Percentiles rank a stretch among this genome's conserved stretches.
Evolutionary conservation across 2,888 invertebrate genomes (phyloP).

Genomic region (Drosophila lutescens): DNA sequence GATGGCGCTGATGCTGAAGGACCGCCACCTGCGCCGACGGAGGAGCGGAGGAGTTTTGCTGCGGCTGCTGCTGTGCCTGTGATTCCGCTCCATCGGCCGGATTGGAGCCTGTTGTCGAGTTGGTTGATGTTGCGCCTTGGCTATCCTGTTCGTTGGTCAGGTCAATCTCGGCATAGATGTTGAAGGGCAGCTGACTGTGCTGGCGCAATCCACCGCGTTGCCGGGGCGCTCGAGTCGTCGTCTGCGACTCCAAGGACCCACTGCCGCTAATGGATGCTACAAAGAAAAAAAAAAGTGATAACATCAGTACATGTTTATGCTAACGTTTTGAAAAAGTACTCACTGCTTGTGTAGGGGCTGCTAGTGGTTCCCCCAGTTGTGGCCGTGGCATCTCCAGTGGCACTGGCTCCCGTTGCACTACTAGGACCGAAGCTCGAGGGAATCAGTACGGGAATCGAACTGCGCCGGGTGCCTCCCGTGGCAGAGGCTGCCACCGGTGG

Average conservation of each 20-base stretch:
- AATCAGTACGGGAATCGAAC: constrained; percentile 73
- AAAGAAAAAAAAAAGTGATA: no score
- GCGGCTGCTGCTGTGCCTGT: not conserved
- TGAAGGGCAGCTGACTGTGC: constrained; percentile 50
- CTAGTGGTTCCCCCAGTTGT: constrained; percentile 1
- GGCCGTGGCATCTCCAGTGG: not conserved
- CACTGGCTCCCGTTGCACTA: not conserved
- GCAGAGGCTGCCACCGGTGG: constrained; percentile 16
- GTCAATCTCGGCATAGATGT: constrained; percentile 70
- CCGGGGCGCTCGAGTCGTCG: constrained; percentile 33
- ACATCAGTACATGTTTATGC: no score
- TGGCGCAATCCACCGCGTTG: constrained; percentile 45
- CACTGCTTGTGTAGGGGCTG: constrained; percentile 14
- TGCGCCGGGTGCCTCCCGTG: constrained; percentile 60
- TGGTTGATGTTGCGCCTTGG: constrained; percentile 13
- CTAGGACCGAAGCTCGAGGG: constrained; percentile 49
- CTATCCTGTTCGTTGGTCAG: constrained; percentile 65
- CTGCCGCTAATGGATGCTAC: not conserved
- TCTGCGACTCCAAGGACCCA: constrained; percentile 10
- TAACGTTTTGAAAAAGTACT: not conserved
- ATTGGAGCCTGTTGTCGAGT: not conserved
- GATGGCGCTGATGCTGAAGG: constrained; percentile 34
- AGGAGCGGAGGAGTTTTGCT: constrained; percentile 3
- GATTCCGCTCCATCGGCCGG: not conserved
- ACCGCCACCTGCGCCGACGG: not conserved